phyloP scores from a whole-genome alignment of 1,140 invertebrate species.

The Drosophila punjabiensis region DNA sequence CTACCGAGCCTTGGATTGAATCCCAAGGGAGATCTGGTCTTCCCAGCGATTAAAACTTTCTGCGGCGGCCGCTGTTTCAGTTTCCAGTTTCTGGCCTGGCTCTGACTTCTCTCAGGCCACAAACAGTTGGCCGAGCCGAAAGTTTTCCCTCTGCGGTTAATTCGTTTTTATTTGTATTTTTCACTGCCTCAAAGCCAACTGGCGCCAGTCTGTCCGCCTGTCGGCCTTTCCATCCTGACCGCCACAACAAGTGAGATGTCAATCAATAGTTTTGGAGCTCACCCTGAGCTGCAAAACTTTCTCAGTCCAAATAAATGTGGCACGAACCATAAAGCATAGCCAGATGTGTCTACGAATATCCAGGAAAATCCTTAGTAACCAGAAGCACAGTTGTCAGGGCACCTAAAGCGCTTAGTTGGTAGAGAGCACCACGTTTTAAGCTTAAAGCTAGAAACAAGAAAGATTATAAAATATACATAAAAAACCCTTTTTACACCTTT shows the following conservation, averaged over 20 bases:
- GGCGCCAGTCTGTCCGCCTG: slow-evolving; percentile 23
- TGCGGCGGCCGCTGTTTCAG: slow-evolving; percentile 23
- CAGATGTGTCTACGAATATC: slow-evolving; percentile 14
- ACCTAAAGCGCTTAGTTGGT: background rate
- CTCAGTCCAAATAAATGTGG: slow-evolving; percentile 1
- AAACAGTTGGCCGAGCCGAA: slow-evolving; percentile 41
- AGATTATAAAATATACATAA: background rate
- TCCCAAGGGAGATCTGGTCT: slow-evolving; percentile 10
- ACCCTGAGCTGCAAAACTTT: slow-evolving; percentile 7
- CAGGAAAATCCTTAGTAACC: background rate
- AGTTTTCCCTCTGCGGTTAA: slow-evolving; percentile 47
- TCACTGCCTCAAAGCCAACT: slow-evolving; percentile 33
- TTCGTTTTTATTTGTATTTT: slow-evolving; percentile 40
- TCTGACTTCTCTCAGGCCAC: slow-evolving; percentile 10
- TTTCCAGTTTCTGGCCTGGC: slow-evolving; percentile 24
- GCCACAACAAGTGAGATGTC: slow-evolving; percentile 47
- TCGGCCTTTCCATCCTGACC: background rate
- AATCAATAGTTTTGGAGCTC: slow-evolving; percentile 34
- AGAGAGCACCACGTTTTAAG: background rate
- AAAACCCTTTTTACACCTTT: too few relatives aligned
- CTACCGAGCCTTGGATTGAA: slow-evolving; percentile 1
- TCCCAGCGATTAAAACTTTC: slow-evolving; percentile 45
- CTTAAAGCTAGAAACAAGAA: background rate
- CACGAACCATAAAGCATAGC: background rate
- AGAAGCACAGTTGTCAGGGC: background rate